Conservation (phyloP, 1,140 invertebrate species). For the Drosophila pallidifrons region DNA sequence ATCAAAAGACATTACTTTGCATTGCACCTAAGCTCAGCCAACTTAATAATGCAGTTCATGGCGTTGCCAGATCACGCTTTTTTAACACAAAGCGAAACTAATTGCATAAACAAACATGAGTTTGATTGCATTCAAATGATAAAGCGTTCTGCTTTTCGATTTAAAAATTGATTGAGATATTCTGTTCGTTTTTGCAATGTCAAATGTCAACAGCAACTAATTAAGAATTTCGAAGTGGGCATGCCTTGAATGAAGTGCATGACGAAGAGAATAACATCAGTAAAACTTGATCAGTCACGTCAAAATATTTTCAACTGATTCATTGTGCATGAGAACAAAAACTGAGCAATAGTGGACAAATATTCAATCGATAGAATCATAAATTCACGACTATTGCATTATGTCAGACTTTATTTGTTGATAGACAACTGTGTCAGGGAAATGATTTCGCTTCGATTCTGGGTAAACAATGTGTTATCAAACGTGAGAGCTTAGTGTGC, state of each 20-base stretch:
- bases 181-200: neutral
- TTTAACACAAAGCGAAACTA: neutral
- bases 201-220: neutral
- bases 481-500: too few species aligned
- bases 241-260: neutral
- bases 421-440: neutral
- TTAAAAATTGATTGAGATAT: neutral
- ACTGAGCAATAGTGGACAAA: neutral
- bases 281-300: neutral
- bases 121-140: neutral
- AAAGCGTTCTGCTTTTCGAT: neutral
- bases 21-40: slow-evolving; percentile 6
- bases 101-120: neutral
- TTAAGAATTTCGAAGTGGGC: neutral
- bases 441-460: neutral
- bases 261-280: neutral
- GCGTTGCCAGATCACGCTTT: neutral
- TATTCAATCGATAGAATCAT: slow-evolving; percentile 2
- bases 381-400: slow-evolving; percentile 3
- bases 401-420: neutral
- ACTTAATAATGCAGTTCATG: slow-evolving; percentile 1
- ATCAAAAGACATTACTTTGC: neutral
- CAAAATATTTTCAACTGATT: slow-evolving; percentile 1
- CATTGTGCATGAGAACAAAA: neutral
- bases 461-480: too few species aligned